Evolutionary conservation across 2,113 vertebrate genomes (phyloP).

Genomic region (Amphiprion percula): DNA sequence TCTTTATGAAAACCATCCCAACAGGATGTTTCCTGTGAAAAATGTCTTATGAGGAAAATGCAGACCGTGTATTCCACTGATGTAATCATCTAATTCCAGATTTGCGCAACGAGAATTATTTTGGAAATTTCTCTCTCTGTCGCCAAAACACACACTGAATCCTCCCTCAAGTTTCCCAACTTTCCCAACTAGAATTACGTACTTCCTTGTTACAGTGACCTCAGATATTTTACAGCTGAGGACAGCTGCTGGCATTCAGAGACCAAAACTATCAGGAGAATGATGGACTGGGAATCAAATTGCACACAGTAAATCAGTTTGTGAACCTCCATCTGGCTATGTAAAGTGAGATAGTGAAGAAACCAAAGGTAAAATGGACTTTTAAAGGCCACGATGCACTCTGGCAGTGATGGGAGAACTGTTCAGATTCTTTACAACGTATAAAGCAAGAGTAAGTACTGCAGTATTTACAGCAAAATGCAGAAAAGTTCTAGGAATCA

Average conservation of each 20-base stretch:
- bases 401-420: background rate
- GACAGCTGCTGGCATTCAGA: conserved; percentile 24
- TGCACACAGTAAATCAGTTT: conserved; percentile 12
- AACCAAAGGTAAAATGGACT: background rate
- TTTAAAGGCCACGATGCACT: background rate
- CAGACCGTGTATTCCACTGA: too few relatives aligned
- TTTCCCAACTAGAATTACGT: conserved; percentile 3
- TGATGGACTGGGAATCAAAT: background rate
- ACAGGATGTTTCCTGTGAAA: too few relatives aligned
- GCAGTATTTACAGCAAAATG: too few relatives aligned
- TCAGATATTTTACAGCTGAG: conserved; percentile 21
- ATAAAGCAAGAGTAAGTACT: too few relatives aligned
- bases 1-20: too few relatives aligned
- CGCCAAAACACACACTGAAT: background rate
- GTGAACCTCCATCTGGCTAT: background rate
- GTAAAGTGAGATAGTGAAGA: background rate
- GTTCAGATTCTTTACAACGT: background rate
- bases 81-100: too few relatives aligned
- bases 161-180: conserved; percentile 5
- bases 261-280: background rate
- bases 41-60: too few relatives aligned
- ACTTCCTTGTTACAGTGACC: background rate
- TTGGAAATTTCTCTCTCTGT: background rate
- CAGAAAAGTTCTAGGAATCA: too few relatives aligned
- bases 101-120: background rate